Evolutionary conservation across 2,888 invertebrate species (phyloP).

Genomic region (Halocaridina rubra): DNA sequence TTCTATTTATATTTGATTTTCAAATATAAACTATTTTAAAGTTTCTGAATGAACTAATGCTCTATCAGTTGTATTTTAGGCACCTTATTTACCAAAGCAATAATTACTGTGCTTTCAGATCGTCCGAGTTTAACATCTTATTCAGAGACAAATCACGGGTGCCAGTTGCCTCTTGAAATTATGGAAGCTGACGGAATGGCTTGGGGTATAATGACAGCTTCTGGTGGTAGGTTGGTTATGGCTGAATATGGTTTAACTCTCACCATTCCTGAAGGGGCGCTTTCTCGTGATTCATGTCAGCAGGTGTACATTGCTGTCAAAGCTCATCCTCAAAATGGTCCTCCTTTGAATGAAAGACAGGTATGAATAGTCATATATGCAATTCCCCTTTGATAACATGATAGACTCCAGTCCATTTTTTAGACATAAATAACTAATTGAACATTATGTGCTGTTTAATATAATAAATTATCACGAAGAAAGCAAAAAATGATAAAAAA

Average conservation of each 20-base stretch:
- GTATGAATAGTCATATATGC: no score
- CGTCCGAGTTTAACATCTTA: not conserved
- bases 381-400: no score
- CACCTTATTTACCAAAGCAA: not conserved
- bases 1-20: no score
- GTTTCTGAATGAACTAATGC: no score
- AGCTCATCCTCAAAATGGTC: conserved; percentile 18
- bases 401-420: no score
- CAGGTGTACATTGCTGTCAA: conserved; percentile 53
- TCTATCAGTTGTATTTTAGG: not conserved
- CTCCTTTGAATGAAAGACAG: conserved; percentile 54
- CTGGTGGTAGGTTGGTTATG: conserved; percentile 50
- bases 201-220: conserved; percentile 50
- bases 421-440: no score
- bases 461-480: no score
- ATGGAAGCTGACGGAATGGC: conserved; percentile 42
- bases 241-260: conserved; percentile 56
- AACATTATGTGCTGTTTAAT: no score
- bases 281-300: conserved; percentile 39
- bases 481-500: no score
- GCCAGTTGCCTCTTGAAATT: not conserved
- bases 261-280: conserved; percentile 56
- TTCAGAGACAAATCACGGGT: not conserved
- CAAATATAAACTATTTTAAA: no score
- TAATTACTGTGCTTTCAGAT: not conserved